Conservation (phyloP, 2,888 invertebrate genomes). For the Tenthredo distinguenda region DNA sequence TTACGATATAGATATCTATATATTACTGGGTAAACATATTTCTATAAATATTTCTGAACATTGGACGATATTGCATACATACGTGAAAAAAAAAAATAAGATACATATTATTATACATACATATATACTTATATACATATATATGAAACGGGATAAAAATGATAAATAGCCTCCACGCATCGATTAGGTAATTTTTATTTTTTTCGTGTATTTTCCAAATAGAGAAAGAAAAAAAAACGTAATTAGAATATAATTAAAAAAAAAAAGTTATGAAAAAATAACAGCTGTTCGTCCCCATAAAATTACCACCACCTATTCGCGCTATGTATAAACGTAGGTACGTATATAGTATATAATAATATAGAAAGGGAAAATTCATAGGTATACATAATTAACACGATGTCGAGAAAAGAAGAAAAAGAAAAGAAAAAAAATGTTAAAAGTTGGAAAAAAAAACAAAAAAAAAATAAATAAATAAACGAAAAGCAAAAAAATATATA, state of each 20-base stretch:
- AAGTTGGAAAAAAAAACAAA: neutral
- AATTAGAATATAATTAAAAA: neutral
- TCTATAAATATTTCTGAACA: neutral
- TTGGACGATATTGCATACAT: neutral
- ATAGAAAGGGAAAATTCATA: neutral
- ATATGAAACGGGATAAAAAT: neutral
- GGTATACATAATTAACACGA: neutral
- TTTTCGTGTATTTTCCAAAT: neutral
- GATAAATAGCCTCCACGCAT: neutral
- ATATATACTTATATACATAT: neutral
- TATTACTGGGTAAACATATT: too few species aligned
- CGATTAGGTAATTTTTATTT: neutral
- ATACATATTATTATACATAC: neutral
- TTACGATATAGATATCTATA: neutral
- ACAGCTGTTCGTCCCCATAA: neutral
- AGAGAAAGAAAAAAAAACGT: neutral
- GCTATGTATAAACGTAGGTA: slow-evolving; percentile 2
- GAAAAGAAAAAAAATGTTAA: neutral
- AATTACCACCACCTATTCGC: neutral
- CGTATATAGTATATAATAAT: neutral
- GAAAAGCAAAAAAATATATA: neutral
- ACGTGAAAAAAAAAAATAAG: neutral
- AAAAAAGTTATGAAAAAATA: neutral
- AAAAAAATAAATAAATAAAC: neutral
- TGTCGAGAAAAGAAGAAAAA: neutral